A percentile compares a stretch with the other conserved stretches of the same genome.
Evolutionary conservation across 2,888 invertebrate genomes (phyloP).

Genomic region (Drosophila percnosoma): DNA sequence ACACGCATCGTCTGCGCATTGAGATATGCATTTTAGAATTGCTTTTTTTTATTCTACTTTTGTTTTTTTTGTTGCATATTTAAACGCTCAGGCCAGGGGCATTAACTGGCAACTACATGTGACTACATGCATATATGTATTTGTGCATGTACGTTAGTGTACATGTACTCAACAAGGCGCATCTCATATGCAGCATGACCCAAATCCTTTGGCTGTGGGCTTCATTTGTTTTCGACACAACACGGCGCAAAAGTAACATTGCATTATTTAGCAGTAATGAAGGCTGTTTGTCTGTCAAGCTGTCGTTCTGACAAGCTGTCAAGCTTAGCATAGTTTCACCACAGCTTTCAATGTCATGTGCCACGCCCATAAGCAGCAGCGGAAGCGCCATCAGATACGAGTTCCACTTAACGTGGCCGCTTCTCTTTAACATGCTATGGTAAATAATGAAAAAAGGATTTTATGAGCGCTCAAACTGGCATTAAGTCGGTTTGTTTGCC

Average conservation of each 20-base stretch:
- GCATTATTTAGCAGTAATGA: slow-evolving; percentile 75
- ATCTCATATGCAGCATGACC: slow-evolving; percentile 73
- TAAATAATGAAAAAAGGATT: slow-evolving; percentile 72
- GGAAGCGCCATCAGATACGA: slow-evolving; percentile 30
- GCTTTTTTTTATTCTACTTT: slow-evolving; percentile 12
- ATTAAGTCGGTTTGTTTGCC: slow-evolving; percentile 55
- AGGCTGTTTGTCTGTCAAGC: slow-evolving; percentile 57
- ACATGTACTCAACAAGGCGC: slow-evolving; percentile 47
- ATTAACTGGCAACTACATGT: slow-evolving; percentile 54
- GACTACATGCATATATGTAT: slow-evolving; percentile 29
- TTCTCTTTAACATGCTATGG: slow-evolving; percentile 28
- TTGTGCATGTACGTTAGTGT: slow-evolving; percentile 5
- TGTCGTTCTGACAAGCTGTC: slow-evolving; percentile 49
- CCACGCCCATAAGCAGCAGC: slow-evolving; percentile 53
- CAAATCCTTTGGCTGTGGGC: slow-evolving; percentile 72
- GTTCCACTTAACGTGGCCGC: slow-evolving; percentile 60
- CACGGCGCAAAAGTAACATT: slow-evolving; percentile 61
- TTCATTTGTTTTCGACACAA: slow-evolving; percentile 72
- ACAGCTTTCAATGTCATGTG: slow-evolving; percentile 73
- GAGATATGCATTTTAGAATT: slow-evolving; percentile 59
- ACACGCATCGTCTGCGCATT: slow-evolving; percentile 62
- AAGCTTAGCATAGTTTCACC: slow-evolving; percentile 72
- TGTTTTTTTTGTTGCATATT: slow-evolving; percentile 58
- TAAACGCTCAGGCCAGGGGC: slow-evolving; percentile 55
- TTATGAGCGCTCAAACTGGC: slow-evolving; percentile 65